Base-by-base conservation (phyloP, 2,113 vertebrate species). In the Nesogale talazaci region DNA sequence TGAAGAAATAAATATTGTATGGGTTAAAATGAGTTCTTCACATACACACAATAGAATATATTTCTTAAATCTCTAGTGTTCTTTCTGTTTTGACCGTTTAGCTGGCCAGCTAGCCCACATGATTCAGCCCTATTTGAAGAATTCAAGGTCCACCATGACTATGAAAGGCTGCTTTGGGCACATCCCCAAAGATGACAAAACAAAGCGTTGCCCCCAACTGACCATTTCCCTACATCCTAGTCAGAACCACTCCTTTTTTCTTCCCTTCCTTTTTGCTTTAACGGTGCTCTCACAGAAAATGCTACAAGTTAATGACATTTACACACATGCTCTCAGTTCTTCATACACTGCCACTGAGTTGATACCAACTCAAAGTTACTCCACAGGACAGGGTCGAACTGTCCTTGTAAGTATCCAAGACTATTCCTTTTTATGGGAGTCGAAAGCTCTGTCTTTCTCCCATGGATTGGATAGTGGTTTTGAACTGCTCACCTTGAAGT, bases 31-130 rank as follows among this genome's bases (percentile, higher is more conserved):
- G 46, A 52, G 46, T 52, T 52, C 46, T 52, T 52, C 46, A 52
- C 46, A 52, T 12, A 46, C 42, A 52, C 46, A 52, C 7, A 74
- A 3, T 83, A 2, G 2, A 79, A 92, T 79, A n/a, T 57, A 59
- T 77, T 92, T 72, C 70, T 74, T 63, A 10, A 72, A 94, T 90
- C 87, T 76, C 31, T 77, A 36, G 22, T 40, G 31, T 31, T 52
- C 46, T 81, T 90, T 89, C 2, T 11, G 8, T 85, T 89, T 92
- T 46, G 72, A 86, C 6, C 11, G 23, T 38, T 38, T 23, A 72
- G 46, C 2, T 93, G 17, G 38, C 16, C 42, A 42, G 52, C 34
- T 1, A 70, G 15, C 27, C 29, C 34, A 69, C 38, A 70, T 1
- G 11, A 75, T 57, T 75, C 40, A 29, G 38, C 42, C 63, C 5